Conservation (phyloP, 2,888 invertebrate species). For the Lutraria lutraria region DNA sequence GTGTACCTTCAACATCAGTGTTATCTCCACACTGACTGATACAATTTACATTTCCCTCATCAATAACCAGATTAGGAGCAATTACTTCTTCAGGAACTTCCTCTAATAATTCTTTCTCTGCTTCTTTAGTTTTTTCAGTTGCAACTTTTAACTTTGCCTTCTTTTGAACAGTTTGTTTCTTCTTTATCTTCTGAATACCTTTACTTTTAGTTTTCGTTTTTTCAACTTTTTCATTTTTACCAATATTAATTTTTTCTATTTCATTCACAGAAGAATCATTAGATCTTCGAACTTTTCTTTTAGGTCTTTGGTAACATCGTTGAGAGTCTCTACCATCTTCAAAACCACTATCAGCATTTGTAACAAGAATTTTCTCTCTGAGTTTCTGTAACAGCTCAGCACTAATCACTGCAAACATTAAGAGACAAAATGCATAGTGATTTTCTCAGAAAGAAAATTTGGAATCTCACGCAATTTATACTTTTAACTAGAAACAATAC, state of each 20-base stretch:
- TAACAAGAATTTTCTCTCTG: background rate
- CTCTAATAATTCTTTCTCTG: background rate
- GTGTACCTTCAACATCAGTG: background rate
- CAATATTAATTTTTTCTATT: background rate
- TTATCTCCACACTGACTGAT: background rate
- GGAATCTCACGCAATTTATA: background rate
- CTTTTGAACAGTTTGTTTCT: background rate
- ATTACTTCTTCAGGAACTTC: background rate
- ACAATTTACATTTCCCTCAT: background rate
- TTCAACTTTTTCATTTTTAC: background rate
- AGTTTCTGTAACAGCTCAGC: background rate
- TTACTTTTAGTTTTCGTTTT: background rate
- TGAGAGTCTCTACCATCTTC: background rate
- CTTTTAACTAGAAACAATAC: background rate
- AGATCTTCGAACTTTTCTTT: background rate
- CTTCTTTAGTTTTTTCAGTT: background rate
- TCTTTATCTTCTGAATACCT: background rate
- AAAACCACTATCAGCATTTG: slow-evolving; percentile 11
- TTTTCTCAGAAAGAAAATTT: background rate
- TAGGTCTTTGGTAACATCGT: background rate
- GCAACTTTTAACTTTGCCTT: background rate
- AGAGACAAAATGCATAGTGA: background rate
- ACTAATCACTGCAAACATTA: background rate
- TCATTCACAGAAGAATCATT: background rate
- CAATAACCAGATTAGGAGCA: slow-evolving; percentile 1